Base-by-base conservation (phyloP, 2,113 vertebrate species). In the Tachuris rubrigastra region DNA sequence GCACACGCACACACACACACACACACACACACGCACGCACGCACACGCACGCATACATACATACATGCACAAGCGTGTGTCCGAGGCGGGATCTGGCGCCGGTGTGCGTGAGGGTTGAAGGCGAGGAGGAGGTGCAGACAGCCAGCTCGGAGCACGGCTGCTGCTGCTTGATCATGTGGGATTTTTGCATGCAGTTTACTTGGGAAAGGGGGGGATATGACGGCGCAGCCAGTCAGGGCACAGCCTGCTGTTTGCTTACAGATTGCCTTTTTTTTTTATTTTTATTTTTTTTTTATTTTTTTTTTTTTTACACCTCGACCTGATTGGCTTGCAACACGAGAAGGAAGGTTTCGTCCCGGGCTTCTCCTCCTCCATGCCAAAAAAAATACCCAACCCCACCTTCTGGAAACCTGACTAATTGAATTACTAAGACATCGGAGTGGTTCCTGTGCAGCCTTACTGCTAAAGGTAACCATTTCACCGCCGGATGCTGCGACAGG, bases 321-420 rank as follows among this genome's bases (percentile, higher is more conserved):
- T 41, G 95, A 98, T 98, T 98, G 98, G 98, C 93, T 92, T 84
- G 95, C 81, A 96, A 93, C 88, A 41, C 28, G 96, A 97, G 97
- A 98, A 94, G 84, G 98, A 97, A 97, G 99, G 98, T 93, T 99
- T 98, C 87, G 67, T 96, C 91, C 62, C 53, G 25, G 53, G 56
- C 90, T 89, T 90, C 85, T 88, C 97, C 94, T 88, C 97, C 92
- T 85, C 73, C 59, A 17, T 13, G 58, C 95, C 93, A 95, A 97
- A 97, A 97, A 96, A 95, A 88, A 18, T 10, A 75, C 46, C 55
- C 93, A 93, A 94, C 97, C 97, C 98, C 98, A 97, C 98, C 97
- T 97, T 98, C 98, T 98, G 95, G 92, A 97, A 98, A 98, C 98
- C 98, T 98, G 97, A 98, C 98, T 99, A 98, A 99, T 99, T 99